phyloP scores from a whole-genome alignment of 1,140 invertebrate genomes.

The Neotoxoptera formosana region DNA sequence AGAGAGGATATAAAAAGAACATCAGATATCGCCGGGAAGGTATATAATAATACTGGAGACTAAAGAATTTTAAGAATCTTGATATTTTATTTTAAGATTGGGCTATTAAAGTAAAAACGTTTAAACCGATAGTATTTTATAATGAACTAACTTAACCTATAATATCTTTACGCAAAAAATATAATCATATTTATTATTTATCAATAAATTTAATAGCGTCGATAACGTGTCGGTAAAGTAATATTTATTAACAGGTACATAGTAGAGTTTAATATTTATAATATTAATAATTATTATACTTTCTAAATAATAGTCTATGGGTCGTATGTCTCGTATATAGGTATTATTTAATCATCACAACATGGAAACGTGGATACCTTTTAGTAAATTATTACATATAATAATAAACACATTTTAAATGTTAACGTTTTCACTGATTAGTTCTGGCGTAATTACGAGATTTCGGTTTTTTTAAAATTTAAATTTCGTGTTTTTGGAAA shows the following conservation, averaged over 20 bases:
- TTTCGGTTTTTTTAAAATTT: not conserved
- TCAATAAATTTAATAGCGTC: too few relatives aligned
- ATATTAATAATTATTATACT: not conserved
- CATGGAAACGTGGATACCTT: not conserved
- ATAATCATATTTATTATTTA: too few relatives aligned
- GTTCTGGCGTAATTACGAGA: not conserved
- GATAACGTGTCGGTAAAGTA: not conserved
- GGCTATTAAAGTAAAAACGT: not conserved
- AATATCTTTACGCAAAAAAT: not conserved
- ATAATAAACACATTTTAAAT: too few relatives aligned
- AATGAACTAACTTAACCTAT: not conserved
- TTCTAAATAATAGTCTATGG: too few relatives aligned
- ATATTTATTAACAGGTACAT: not conserved
- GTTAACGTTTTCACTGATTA: not conserved
- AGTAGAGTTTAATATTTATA: not conserved
- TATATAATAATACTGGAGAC: not conserved
- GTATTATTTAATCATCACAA: not conserved
- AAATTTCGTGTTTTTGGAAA: too few relatives aligned
- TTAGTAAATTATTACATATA: too few relatives aligned
- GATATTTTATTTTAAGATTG: slow-evolving; percentile 16
- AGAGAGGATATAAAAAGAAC: not conserved
- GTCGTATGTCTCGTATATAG: too few relatives aligned
- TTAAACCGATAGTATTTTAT: not conserved
- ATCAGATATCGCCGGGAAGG: not conserved
- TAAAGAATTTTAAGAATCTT: not conserved